phyloP scores from a whole-genome alignment of 2,797 vertebrate genomes.

The Lates japonicus region DNA sequence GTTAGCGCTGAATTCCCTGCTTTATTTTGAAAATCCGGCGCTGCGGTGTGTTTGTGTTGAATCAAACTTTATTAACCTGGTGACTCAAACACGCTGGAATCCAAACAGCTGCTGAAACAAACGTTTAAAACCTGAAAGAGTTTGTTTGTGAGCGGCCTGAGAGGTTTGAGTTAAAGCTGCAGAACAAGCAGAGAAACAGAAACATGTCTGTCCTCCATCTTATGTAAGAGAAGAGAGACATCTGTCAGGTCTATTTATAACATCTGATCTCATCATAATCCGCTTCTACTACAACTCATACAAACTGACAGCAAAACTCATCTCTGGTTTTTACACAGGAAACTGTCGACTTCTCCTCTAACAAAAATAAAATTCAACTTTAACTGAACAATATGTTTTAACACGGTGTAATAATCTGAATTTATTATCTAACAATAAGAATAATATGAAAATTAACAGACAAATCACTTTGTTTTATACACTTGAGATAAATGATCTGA shows the following conservation, averaged over 20 bases:
- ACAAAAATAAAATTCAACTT: too few species aligned
- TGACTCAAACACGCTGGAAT: slow-evolving; percentile 15
- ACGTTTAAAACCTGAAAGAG: too few species aligned
- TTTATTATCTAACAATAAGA: too few species aligned
- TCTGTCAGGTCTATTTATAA: slow-evolving; percentile 72
- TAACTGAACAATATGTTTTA: too few species aligned
- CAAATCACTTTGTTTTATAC: too few species aligned
- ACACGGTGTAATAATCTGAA: too few species aligned
- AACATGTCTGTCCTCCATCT: neutral
- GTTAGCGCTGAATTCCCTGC: neutral
- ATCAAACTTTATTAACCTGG: neutral
- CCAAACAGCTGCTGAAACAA: neutral
- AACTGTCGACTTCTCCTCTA: neutral
- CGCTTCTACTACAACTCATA: slow-evolving; percentile 19
- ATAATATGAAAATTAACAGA: too few species aligned
- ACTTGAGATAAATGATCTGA: too few species aligned
- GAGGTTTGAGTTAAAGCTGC: neutral
- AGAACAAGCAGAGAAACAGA: neutral
- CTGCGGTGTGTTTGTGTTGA: neutral
- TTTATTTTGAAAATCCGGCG: slow-evolving; percentile 27
- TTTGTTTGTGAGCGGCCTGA: too few species aligned
- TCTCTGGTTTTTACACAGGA: too few species aligned
- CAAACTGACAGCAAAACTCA: neutral
- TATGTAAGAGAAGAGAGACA: slow-evolving; percentile 58
- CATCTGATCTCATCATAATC: slow-evolving; percentile 65